These are phyloP conservation scores for Tiaroga cobitis DNA, from an alignment of 2,797 vertebrate species.

Conservation along the genomic window DNA sequence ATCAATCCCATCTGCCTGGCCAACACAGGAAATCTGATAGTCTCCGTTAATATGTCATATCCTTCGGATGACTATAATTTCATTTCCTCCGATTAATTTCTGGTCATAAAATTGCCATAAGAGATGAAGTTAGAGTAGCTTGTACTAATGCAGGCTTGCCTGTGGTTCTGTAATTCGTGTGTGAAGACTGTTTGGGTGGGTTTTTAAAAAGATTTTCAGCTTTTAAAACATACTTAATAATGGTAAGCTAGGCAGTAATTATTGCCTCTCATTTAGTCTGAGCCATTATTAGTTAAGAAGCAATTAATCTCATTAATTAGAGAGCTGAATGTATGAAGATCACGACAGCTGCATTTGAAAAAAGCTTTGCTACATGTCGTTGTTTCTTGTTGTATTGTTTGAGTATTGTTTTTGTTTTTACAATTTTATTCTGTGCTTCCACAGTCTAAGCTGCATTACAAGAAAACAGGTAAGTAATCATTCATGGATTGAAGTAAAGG, in stretches of 20 bases:
- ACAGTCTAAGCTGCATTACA: neutral
- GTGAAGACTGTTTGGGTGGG: slow-evolving; percentile 2
- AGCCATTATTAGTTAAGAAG: slow-evolving; percentile 27
- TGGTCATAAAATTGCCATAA: slow-evolving; percentile 22
- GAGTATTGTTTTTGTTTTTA: neutral
- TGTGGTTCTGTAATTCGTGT: neutral
- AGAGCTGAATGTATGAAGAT: slow-evolving; percentile 12
- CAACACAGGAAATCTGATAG: slow-evolving; percentile 64
- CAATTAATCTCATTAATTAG: slow-evolving; percentile 39
- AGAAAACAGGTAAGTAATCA: slow-evolving; percentile 33
- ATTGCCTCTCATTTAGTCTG: slow-evolving; percentile 2
- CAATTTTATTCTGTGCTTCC: neutral
- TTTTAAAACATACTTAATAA: slow-evolving; percentile 13
- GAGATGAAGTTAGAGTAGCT: slow-evolving; percentile 2
- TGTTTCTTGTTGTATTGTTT: slow-evolving; percentile 2
- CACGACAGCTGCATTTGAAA: slow-evolving; percentile 45
- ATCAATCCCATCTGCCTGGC: slow-evolving; percentile 51
- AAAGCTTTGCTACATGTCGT: neutral
- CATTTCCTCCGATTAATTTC: slow-evolving; percentile 67
- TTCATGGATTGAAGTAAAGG: slow-evolving; percentile 35
- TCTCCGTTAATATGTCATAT: slow-evolving; percentile 55
- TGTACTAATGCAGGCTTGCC: neutral
- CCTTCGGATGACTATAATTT: slow-evolving; percentile 60
- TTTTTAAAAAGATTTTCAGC: neutral
- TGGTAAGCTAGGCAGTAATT: slow-evolving; percentile 36